Base-by-base conservation (phyloP, 2,113 vertebrate species). In the Corydoras sp. region DNA sequence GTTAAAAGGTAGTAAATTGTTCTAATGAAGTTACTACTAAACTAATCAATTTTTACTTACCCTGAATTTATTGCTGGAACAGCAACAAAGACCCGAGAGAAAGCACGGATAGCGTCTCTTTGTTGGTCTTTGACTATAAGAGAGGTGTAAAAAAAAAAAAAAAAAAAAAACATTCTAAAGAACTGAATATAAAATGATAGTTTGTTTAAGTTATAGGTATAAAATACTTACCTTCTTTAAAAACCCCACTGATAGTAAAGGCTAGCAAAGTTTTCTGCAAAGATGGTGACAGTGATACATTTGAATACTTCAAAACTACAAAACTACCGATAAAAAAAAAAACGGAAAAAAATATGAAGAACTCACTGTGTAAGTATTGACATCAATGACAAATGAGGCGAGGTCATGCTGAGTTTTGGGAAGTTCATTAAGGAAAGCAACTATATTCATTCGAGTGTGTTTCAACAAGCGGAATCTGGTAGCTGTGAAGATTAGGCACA, bases 331-430 rank as follows among this genome's bases (percentile, higher is more conserved):
- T n/a, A 4, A 56, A 18, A 14, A 73, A 9, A 10, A 68, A 65
- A 60, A 32, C 14, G 35, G n/a, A 35, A 68, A 4, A 12, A 12
- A 58, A 43, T 43, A 29, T 31, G 43, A 32, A 18, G 5, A n/a
- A 58, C 90, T 90, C 71, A 96, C 94, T 0, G 93, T 92, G 78
- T 88, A 93, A 0, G 91, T 92, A 69, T 90, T 92, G 10, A 97
- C 91, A 10, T 97, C 94, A 2, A 96, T 85, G 5, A 82, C 91
- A 3, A 95, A 93, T 15, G 92, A 94, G 35, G 88, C 89, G 0
- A 88, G 67, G 55, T 97, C 93, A 0, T 97, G 94, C 69, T 93
- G 93, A 5, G 94, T 97, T 82, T 90, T 93, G 60, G 94, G 94
- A 14, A 97, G 69, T 73, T 95, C 92, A 1, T 91, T 96, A 70